Evolutionary conservation across 2,888 invertebrate species (phyloP), one percentile per base, ranked within the genome.

Genomic region (Sinhomidia bicolor): DNA sequence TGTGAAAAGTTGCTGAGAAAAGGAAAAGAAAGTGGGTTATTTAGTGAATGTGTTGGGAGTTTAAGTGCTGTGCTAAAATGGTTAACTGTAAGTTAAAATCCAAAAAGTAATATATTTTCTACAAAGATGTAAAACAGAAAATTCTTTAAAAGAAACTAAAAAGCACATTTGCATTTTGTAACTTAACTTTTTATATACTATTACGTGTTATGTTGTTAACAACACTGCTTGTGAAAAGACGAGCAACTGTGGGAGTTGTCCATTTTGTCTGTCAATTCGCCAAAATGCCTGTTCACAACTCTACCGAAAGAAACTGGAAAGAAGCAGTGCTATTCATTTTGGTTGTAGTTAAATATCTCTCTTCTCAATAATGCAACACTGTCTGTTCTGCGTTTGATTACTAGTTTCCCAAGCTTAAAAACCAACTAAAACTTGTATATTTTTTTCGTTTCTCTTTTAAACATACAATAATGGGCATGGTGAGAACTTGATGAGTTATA

Each of bases 321-420:
- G 47, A 2, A 12, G 12, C 6, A 57, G 7, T 29, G 20, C n/a
- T 32, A 7, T 41, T 23, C 20, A 17, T 57, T 36, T 51, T 47
- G 20, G 20, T 44, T 65, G 20, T 23, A 62, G n/a, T 29, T 36
- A 23, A 20, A 5, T 76, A 51, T 14, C 23, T 60, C 5, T 29
- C 79, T 57, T n/a, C n/a, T n/a, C n/a, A 44, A 12, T 5, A 36
- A 36, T 60, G 14, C n/a, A n/a, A n/a, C 47, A 10, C 47, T 81
- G 47, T 26, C 17, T 76, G 29, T 82, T 78, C 62, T 47, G 29
- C 4, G 17, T 78, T 51, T 85, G 62, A 78, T 78, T 85, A 85
- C 76, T 32, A 47, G 85, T 85, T 80, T 65, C 65, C 17, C 76
- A 29, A 84, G 57, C 82, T 71, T 60, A 84, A 71, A 74, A n/a